These are phyloP conservation scores for Epirrhoe alternata DNA, from an alignment of 2,888 invertebrate species.

Conservation along the genomic window DNA sequence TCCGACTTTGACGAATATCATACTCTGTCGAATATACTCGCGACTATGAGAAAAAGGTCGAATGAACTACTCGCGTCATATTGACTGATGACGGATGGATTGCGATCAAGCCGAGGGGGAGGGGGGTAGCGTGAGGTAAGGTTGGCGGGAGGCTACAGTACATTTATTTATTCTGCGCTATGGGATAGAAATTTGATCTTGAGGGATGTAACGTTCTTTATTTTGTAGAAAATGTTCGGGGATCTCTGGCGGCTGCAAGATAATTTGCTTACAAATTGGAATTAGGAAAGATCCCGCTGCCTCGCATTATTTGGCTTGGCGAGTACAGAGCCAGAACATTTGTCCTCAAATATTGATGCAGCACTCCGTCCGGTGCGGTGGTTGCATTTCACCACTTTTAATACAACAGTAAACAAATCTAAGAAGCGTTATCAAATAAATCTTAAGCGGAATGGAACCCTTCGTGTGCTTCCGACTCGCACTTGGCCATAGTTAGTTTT, in stretches of 20 bases:
- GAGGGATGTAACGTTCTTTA: slow-evolving; percentile 1
- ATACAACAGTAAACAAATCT: background rate
- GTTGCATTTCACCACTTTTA: slow-evolving; percentile 11
- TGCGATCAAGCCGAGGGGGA: background rate
- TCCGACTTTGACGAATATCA: slow-evolving; percentile 64
- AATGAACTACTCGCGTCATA: slow-evolving; percentile 50
- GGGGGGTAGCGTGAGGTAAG: background rate
- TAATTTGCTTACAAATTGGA: background rate
- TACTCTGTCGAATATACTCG: slow-evolving; percentile 47
- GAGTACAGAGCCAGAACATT: background rate
- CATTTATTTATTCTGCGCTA: slow-evolving; percentile 4
- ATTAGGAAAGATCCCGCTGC: background rate
- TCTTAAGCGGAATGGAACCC: too few relatives aligned
- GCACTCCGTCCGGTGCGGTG: slow-evolving; percentile 60
- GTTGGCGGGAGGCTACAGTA: background rate
- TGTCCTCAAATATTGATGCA: slow-evolving; percentile 67
- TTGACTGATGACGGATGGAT: slow-evolving; percentile 60
- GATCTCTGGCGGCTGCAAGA: background rate
- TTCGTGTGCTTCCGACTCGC: too few relatives aligned
- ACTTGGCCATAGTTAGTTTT: too few relatives aligned
- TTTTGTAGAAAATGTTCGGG: background rate
- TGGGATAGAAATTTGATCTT: background rate
- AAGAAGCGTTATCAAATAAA: background rate
- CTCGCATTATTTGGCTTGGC: background rate
- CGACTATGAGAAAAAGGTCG: slow-evolving; percentile 8